phyloP scores from a whole-genome alignment of 2,113 vertebrate species.

The Micromys minutus region DNA sequence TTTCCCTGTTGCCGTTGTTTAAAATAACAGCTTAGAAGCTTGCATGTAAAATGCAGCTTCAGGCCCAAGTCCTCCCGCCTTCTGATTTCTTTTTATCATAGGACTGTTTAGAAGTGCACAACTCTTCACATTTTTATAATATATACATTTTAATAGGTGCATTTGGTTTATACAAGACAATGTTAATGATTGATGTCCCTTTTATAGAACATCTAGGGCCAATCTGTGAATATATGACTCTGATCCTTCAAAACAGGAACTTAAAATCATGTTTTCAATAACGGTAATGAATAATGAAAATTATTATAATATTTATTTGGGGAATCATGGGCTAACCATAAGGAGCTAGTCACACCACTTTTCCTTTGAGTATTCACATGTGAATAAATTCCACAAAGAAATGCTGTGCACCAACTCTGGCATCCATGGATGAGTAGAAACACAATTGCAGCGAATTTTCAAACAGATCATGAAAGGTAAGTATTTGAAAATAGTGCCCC shows the following conservation, averaged over 20 bases:
- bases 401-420: not conserved
- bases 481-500: not conserved
- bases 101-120: conserved; percentile 45
- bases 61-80: conserved; percentile 55
- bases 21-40: conserved; percentile 73
- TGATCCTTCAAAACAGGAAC: conserved; percentile 35
- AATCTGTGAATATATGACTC: not conserved
- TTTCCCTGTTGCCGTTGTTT: conserved; percentile 65
- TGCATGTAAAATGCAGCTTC: conserved; percentile 73
- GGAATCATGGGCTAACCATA: not conserved
- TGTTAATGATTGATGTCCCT: conserved; percentile 43
- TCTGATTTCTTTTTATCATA: conserved; percentile 60
- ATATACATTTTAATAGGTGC: conserved; percentile 50
- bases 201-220: not conserved
- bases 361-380: not conserved
- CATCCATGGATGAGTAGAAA: not conserved
- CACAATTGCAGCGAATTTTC: not conserved
- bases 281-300: not conserved
- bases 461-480: not conserved
- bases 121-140: conserved; percentile 53
- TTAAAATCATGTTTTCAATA: conserved; percentile 3
- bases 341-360: not conserved
- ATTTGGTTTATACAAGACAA: conserved; percentile 55
- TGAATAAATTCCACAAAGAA: not conserved
- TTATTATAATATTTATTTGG: not conserved